phyloP scores from a whole-genome alignment of 2,797 vertebrate genomes.

The Zalophus californianus region DNA sequence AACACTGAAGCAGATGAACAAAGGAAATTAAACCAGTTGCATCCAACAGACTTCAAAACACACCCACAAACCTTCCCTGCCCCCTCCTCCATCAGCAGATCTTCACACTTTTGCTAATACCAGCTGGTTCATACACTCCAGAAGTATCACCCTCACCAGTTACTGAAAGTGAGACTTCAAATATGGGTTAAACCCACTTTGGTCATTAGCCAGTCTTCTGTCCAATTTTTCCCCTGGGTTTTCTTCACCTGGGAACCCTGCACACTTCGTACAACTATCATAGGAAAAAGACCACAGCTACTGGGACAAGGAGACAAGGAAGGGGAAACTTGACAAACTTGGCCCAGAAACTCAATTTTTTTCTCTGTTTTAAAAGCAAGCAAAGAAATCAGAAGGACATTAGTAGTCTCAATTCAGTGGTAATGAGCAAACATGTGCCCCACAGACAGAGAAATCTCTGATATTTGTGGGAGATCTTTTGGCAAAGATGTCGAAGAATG shows the following conservation, averaged over 20 bases:
- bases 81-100: slow-evolving; percentile 76
- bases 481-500: neutral
- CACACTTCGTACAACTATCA: neutral
- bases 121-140: slow-evolving; percentile 87
- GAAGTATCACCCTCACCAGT: slow-evolving; percentile 81
- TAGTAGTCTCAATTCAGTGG: neutral
- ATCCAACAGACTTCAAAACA: slow-evolving; percentile 81
- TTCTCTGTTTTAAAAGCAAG: slow-evolving; percentile 23
- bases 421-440: neutral
- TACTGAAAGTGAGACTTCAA: slow-evolving; percentile 84
- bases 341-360: neutral
- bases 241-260: slow-evolving; percentile 67
- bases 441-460: neutral
- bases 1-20: slow-evolving; percentile 73
- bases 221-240: neutral
- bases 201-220: slow-evolving; percentile 67
- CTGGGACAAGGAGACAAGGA: neutral
- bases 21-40: slow-evolving; percentile 76
- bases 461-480: neutral
- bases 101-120: slow-evolving; percentile 88
- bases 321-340: neutral
- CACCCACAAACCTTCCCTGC: slow-evolving; percentile 84
- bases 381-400: neutral
- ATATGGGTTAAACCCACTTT: slow-evolving; percentile 74
- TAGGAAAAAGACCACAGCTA: neutral